Conservation (phyloP, 2,113 vertebrate species). For the Trematomus loennbergii region DNA sequence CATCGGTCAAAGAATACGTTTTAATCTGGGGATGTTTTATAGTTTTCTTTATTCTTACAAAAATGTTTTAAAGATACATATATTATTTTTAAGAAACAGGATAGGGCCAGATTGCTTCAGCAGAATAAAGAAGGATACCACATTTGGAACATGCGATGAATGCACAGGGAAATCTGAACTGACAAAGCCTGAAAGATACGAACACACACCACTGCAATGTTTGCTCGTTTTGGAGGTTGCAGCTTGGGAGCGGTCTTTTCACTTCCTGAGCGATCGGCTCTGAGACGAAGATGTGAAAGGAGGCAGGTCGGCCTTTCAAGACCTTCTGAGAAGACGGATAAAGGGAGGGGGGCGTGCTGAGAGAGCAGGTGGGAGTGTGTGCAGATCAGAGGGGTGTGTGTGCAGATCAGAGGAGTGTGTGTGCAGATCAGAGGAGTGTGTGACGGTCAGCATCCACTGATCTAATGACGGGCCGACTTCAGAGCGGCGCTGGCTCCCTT, state of each 20-base stretch:
- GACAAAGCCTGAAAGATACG: not conserved
- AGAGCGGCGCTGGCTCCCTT: constrained; percentile 71
- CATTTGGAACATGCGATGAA: too few relatives aligned
- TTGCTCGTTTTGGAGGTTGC: not conserved
- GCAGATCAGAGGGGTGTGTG: constrained; percentile 31
- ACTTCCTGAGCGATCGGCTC: constrained; percentile 1
- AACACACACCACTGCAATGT: not conserved
- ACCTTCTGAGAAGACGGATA: constrained; percentile 63
- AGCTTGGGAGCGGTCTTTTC: not conserved
- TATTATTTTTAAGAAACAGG: too few relatives aligned
- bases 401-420: constrained; percentile 60
- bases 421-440: constrained; percentile 59
- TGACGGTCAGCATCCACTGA: constrained; percentile 79
- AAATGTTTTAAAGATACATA: too few relatives aligned
- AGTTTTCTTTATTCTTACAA: too few relatives aligned
- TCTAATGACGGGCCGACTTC: constrained; percentile 84
- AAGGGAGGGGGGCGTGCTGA: constrained; percentile 58
- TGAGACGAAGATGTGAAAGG: constrained; percentile 68
- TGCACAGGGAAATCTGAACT: not conserved
- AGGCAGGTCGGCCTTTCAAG: constrained; percentile 65
- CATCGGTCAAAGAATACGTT: too few relatives aligned
- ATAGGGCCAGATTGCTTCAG: too few relatives aligned
- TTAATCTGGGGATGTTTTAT: too few relatives aligned
- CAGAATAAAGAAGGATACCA: too few relatives aligned
- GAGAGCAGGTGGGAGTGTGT: constrained; percentile 77